Conservation (phyloP, 2,888 invertebrate species). For the Lutraria lutraria region DNA sequence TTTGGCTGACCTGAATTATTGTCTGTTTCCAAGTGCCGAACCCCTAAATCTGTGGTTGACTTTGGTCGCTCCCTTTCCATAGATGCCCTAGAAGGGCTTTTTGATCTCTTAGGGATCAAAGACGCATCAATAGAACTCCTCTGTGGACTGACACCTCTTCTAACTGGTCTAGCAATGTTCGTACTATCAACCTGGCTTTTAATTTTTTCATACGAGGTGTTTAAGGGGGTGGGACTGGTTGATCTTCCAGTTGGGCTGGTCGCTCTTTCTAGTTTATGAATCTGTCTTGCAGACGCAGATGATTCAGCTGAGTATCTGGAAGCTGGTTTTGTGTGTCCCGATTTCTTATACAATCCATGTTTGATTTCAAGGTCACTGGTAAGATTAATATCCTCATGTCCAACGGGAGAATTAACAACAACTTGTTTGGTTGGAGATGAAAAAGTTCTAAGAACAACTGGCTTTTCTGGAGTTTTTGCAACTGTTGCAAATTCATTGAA, state of each 20-base stretch:
- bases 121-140: slow-evolving; percentile 57
- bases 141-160: slow-evolving; percentile 50
- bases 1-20: slow-evolving; percentile 39
- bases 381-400: slow-evolving; percentile 14
- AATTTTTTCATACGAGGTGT: slow-evolving; percentile 56
- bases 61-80: slow-evolving; percentile 62
- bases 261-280: slow-evolving; percentile 64
- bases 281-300: slow-evolving; percentile 63
- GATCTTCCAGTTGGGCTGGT: slow-evolving; percentile 54
- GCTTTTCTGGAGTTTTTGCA: slow-evolving; percentile 38
- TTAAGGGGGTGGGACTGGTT: slow-evolving; percentile 44
- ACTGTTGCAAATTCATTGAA: slow-evolving; percentile 52
- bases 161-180: slow-evolving; percentile 37
- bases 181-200: slow-evolving; percentile 55
- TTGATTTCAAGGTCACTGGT: slow-evolving; percentile 50
- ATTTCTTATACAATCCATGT: slow-evolving; percentile 64
- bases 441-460: slow-evolving; percentile 54
- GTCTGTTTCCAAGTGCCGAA: slow-evolving; percentile 6
- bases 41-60: slow-evolving; percentile 59
- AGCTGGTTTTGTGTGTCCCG: slow-evolving; percentile 46
- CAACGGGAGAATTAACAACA: slow-evolving; percentile 34
- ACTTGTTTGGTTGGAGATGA: slow-evolving; percentile 54
- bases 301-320: slow-evolving; percentile 52
- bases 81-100: slow-evolving; percentile 58
- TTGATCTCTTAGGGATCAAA: slow-evolving; percentile 61